phyloP scores from a whole-genome alignment of 2,797 vertebrate genomes.

The Microhierax caerulescens region DNA sequence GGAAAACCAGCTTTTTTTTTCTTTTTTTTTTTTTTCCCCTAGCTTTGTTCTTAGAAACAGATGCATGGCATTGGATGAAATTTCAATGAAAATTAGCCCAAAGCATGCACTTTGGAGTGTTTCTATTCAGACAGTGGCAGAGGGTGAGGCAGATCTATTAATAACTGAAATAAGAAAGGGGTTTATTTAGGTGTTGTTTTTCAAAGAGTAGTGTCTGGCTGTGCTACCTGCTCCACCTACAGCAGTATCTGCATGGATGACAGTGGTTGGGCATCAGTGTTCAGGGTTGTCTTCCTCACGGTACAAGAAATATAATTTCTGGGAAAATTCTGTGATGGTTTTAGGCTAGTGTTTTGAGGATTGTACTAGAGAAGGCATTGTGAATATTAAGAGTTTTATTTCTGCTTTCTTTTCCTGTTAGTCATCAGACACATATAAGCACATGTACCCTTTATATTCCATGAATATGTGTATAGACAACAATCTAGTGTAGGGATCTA shows the following conservation, averaged over 20 bases:
- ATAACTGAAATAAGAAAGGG: background rate
- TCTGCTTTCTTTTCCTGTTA: background rate
- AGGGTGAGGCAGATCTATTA: background rate
- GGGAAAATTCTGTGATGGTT: background rate
- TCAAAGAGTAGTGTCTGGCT: background rate
- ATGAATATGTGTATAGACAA: background rate
- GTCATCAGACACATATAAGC: background rate
- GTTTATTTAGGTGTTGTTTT: background rate
- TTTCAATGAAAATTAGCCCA: background rate
- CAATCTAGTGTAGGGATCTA: background rate
- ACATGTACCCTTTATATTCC: accelerated
- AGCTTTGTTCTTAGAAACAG: background rate
- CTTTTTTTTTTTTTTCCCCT: background rate
- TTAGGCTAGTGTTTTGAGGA: background rate
- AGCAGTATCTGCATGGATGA: background rate
- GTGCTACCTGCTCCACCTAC: background rate
- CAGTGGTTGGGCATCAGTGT: background rate
- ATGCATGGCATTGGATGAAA: background rate
- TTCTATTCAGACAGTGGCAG: background rate
- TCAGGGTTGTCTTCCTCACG: background rate
- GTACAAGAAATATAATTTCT: background rate
- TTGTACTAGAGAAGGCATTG: background rate
- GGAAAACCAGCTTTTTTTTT: background rate
- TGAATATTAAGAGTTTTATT: background rate
- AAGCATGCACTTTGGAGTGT: background rate